Percentiles rank a stretch among this genome's conserved stretches.
Conservation (phyloP, 2,888 invertebrate genomes). For the Oligia strigilis region DNA sequence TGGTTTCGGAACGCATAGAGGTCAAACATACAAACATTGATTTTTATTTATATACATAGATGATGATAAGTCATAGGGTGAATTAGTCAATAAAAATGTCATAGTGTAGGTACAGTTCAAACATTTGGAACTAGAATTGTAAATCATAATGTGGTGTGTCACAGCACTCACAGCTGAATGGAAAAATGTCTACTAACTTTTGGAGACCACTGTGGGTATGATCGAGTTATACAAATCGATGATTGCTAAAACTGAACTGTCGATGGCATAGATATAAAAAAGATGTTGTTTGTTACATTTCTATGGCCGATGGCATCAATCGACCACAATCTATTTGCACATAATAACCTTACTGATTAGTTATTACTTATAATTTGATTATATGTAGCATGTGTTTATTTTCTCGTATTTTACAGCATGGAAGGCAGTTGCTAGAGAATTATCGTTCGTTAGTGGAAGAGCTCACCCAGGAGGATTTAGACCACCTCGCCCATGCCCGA, state of each 20-base stretch:
- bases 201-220: neutral
- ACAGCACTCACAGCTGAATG: neutral
- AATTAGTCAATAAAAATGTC: too few relatives aligned
- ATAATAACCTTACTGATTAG: neutral
- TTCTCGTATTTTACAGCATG: constrained; percentile 88
- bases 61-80: too few relatives aligned
- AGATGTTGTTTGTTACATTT: too few relatives aligned
- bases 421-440: constrained; percentile 96
- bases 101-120: neutral
- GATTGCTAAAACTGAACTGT: neutral
- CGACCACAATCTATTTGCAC: neutral
- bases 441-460: constrained; percentile 96
- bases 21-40: too few relatives aligned
- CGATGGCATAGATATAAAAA: too few relatives aligned
- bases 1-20: too few relatives aligned
- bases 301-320: neutral
- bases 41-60: too few relatives aligned
- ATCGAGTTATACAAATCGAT: neutral
- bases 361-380: neutral
- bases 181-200: too few relatives aligned
- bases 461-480: constrained; percentile 95
- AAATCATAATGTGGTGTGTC: neutral
- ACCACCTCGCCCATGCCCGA: constrained; percentile 94
- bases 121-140: neutral
- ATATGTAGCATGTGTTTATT: constrained; percentile 6